These are phyloP conservation scores for Phengaris alcon DNA, from an alignment of 2,888 invertebrate genomes.

Conservation along the genomic window DNA sequence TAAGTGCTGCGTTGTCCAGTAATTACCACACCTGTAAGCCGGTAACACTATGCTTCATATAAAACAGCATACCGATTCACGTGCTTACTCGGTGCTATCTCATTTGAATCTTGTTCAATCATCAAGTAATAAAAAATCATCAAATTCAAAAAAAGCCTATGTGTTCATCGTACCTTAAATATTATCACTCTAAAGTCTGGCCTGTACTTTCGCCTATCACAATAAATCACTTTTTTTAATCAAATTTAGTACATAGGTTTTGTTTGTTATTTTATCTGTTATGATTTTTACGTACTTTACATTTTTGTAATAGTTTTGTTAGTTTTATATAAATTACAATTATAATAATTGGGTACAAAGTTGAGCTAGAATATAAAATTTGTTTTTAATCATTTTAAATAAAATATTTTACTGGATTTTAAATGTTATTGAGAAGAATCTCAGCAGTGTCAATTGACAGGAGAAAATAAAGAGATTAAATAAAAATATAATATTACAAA, in stretches of 20 bases:
- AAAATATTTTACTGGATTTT: conserved; percentile 37
- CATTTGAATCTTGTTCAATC: conserved; percentile 49
- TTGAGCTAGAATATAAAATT: conserved; percentile 50
- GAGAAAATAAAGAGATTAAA: conserved; percentile 40
- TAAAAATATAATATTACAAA: conserved; percentile 38
- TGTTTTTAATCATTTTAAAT: conserved; percentile 34
- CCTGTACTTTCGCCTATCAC: conserved; percentile 38
- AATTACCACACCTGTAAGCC: conserved; percentile 58
- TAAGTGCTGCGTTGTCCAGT: conserved; percentile 96
- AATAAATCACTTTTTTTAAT: conserved; percentile 30
- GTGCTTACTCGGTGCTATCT: conserved; percentile 71
- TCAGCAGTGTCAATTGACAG: conserved; percentile 46
- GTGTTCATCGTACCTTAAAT: conserved; percentile 43
- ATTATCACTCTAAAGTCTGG: conserved; percentile 34
- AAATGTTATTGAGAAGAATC: conserved; percentile 51
- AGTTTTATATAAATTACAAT: conserved; percentile 33
- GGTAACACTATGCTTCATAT: conserved; percentile 56
- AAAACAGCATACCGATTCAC: conserved; percentile 45
- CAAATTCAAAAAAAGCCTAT: conserved; percentile 39
- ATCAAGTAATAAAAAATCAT: conserved; percentile 42
- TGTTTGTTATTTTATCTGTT: conserved; percentile 38
- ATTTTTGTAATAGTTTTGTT: conserved; percentile 45
- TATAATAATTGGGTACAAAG: conserved; percentile 64
- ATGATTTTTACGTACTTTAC: conserved; percentile 36
- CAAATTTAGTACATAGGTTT: conserved; percentile 29